phyloP scores from a whole-genome alignment of 2,113 vertebrate species.

The Xenotilapia caudafasciata region DNA sequence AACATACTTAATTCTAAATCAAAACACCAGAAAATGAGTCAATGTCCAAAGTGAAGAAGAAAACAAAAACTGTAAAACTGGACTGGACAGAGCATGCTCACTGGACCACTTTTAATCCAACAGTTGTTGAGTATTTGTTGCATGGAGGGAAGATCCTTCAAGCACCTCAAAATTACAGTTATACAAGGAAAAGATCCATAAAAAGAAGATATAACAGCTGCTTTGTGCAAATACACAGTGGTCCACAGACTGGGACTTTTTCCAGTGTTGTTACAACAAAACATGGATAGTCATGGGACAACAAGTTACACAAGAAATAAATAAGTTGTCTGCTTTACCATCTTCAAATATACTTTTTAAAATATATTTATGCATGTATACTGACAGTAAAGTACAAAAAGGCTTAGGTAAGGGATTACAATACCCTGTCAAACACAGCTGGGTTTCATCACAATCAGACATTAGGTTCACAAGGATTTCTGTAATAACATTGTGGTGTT shows the following conservation, averaged over 20 bases:
- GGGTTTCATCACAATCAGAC: not conserved
- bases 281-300: not conserved
- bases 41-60: not conserved
- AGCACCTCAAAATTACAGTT: not conserved
- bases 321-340: slow-evolving; percentile 20
- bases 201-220: not conserved
- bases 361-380: not conserved
- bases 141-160: not conserved
- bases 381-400: slow-evolving; percentile 24
- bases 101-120: slow-evolving; percentile 11
- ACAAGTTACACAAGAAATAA: slow-evolving; percentile 46
- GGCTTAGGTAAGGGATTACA: not conserved
- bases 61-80: not conserved
- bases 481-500: not conserved
- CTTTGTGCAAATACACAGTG: slow-evolving; percentile 31
- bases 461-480: not conserved
- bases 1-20: not conserved
- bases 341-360: slow-evolving; percentile 4
- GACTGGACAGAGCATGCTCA: slow-evolving; percentile 33
- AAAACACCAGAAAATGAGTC: not conserved
- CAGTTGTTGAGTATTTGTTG: not conserved
- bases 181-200: slow-evolving; percentile 10
- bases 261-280: slow-evolving; percentile 45
- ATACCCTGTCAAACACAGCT: not conserved
- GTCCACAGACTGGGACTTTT: not conserved